Conservation (phyloP, 64 coral and sea anemone species). For the Astreopora myriophthalma region DNA sequence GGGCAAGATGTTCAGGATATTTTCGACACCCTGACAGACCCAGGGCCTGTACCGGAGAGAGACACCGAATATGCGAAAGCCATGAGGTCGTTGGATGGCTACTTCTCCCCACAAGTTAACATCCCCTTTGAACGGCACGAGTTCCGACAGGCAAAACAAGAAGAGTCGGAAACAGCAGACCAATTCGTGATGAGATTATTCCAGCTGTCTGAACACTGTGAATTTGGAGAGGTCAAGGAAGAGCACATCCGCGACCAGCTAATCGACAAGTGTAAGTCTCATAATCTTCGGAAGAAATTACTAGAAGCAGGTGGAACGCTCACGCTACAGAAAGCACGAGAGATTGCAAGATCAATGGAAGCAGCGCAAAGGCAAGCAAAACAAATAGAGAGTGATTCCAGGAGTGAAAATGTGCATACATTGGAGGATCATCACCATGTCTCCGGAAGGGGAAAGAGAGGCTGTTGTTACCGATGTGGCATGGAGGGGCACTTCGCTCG, state of each 20-base stretch:
- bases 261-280: constrained; percentile 10
- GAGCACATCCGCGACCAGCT: constrained; percentile 1
- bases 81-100: too few relatives aligned
- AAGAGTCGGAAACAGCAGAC: background rate
- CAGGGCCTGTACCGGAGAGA: too few relatives aligned
- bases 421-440: background rate
- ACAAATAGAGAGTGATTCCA: constrained; percentile 7
- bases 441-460: background rate
- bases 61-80: too few relatives aligned
- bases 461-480: constrained; percentile 46
- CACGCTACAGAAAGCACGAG: constrained; percentile 2
- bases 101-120: constrained; percentile 16
- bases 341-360: constrained; percentile 57
- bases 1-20: too few relatives aligned
- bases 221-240: background rate
- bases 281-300: constrained; percentile 43
- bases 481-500: constrained; percentile 37
- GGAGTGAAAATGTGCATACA: background rate
- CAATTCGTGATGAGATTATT: background rate
- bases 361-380: constrained; percentile 41
- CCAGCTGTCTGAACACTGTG: background rate
- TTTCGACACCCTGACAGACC: too few relatives aligned
- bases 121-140: constrained; percentile 6
- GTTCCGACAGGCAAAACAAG: background rate
- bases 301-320: constrained; percentile 20